phyloP scores from a whole-genome alignment of 2,113 vertebrate genomes.

The Ahaetulla prasina region DNA sequence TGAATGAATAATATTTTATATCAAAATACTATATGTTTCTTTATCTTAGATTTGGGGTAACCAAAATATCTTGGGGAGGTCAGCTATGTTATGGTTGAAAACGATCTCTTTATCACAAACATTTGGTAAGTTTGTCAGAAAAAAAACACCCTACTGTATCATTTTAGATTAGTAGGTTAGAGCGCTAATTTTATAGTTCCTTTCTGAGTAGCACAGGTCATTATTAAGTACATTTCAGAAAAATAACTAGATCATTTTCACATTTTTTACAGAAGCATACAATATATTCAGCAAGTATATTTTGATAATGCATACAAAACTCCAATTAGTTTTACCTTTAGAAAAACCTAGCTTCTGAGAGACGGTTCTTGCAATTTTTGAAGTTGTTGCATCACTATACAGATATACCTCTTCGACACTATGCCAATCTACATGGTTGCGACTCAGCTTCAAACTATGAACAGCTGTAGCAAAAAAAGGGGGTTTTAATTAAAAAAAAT shows the following conservation, averaged over 20 bases:
- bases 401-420: conserved; percentile 94
- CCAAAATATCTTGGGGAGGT: background rate
- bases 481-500: conserved; percentile 8
- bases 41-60: background rate
- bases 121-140: background rate
- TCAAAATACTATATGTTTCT: background rate
- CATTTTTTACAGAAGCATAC: accelerated
- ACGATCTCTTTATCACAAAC: background rate
- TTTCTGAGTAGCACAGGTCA: background rate
- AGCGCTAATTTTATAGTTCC: background rate
- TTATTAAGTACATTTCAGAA: background rate
- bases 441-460: conserved; percentile 90
- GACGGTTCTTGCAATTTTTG: conserved; percentile 95
- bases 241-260: accelerated
- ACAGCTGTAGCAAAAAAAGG: conserved; percentile 73
- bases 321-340: conserved; percentile 79
- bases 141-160: background rate
- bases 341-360: conserved; percentile 96
- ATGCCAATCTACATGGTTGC: conserved; percentile 96
- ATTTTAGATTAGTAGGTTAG: background rate
- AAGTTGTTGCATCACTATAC: conserved; percentile 97
- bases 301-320: background rate
- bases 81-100: background rate
- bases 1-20: background rate
- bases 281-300: background rate